Conservation (phyloP, 2,113 vertebrate species). For the Semnornis frantzii region DNA sequence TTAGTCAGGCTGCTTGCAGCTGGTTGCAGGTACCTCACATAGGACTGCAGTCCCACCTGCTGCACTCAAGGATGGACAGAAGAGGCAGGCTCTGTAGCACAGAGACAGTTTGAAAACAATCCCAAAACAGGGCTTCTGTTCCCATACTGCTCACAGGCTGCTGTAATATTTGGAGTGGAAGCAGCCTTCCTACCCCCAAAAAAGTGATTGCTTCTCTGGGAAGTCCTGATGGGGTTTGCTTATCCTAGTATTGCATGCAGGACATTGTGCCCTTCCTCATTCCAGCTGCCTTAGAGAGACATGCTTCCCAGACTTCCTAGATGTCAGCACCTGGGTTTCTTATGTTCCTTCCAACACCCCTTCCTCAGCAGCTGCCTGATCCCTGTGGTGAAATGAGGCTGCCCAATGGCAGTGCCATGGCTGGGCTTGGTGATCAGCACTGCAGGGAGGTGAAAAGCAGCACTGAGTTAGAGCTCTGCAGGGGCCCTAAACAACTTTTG, state of each 20-base stretch:
- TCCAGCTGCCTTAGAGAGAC: not conserved
- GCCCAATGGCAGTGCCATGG: too few species aligned
- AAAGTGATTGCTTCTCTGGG: not conserved
- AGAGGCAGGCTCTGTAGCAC: not conserved
- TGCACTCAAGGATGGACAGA: not conserved
- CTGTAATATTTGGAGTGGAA: not conserved
- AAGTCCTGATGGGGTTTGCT: not conserved
- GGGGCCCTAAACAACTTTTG: not conserved
- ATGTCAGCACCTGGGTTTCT: not conserved
- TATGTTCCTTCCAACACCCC: not conserved
- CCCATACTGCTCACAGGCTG: not conserved
- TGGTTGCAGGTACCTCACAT: not conserved
- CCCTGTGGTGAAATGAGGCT: fast-evolving
- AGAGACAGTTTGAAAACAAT: not conserved
- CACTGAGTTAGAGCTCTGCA: not conserved
- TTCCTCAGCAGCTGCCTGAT: not conserved
- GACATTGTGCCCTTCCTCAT: not conserved
- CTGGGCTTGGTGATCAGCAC: not conserved
- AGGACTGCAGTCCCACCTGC: not conserved
- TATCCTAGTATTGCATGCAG: not conserved
- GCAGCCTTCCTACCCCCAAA: not conserved
- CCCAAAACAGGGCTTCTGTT: not conserved
- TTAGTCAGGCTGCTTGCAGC: not conserved
- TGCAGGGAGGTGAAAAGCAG: not conserved
- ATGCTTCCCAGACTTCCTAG: not conserved